These are phyloP conservation scores for Halisarca cf. caerulea DNA, from an alignment of 37 sponge, comb jelly and placozoan species.

Conservation along the genomic window DNA sequence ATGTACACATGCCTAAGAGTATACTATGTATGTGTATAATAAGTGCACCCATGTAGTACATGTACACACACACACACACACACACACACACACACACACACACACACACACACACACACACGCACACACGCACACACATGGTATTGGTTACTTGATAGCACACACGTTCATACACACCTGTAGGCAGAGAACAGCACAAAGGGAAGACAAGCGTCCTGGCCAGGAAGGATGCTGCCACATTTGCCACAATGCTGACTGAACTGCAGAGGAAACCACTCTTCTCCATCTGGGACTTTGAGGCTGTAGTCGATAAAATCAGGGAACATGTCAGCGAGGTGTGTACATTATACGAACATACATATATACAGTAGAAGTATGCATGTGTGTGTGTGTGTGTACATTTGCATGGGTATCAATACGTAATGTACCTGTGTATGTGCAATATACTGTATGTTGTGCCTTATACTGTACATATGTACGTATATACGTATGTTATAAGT, in stretches of 20 bases:
- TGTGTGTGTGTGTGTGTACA: background rate
- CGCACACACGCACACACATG: too few relatives aligned
- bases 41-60: too few relatives aligned
- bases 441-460: too few relatives aligned
- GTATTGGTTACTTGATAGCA: too few relatives aligned
- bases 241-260: constrained; percentile 43
- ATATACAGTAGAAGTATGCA: background rate
- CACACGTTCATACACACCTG: too few relatives aligned
- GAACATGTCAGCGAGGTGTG: constrained; percentile 71
- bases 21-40: too few relatives aligned
- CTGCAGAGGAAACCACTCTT: constrained; percentile 65
- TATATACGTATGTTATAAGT: background rate
- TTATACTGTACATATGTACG: background rate
- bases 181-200: background rate
- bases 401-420: background rate
- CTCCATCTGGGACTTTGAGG: constrained; percentile 68
- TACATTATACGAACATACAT: background rate
- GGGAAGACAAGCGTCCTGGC: background rate
- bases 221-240: constrained; percentile 45
- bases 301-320: constrained; percentile 55
- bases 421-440: background rate
- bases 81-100: too few relatives aligned
- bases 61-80: too few relatives aligned
- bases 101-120: too few relatives aligned
- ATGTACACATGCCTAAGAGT: too few relatives aligned